Base-by-base conservation (phyloP, 2,888 invertebrate species). In the Netelia melanura region DNA sequence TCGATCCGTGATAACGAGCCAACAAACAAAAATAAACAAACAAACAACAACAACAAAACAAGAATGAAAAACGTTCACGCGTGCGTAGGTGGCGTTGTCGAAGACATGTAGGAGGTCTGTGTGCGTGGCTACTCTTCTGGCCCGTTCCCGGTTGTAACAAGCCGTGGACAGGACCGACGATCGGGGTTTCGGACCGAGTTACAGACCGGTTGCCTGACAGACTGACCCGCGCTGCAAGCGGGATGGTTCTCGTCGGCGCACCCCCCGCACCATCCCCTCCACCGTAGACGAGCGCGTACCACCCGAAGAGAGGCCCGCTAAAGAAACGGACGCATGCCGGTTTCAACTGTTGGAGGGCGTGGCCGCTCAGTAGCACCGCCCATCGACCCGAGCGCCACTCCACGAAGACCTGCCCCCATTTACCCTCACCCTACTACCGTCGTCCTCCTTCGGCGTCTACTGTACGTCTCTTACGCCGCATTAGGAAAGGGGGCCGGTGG, bases 151-250 rank as follows among this genome's bases (percentile, higher is more conserved):
- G 81, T 78, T 81, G 78, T 76, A 83, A 83, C 58, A 85, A 83
- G 72, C 72, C 86, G 87, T 87, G 87, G 87, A 88, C 88, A 90
- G 88, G 94, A 94, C 95, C 94, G 94, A 91, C 88, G 91, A 91
- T 88, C 90, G 90, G 87, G 89, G 87, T 82, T 70, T 86, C 83
- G 86, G 86, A 86, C 88, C 89, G 88, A 88, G 89, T 88, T 89
- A 92, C 91, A 92, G 92, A 93, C 93, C 93, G 92, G 92, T 92
- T 92, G 93, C 91, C 92, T 92, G 93, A 93, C 92, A 92, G 93
- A 93, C 93, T 93, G 93, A 93, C 93, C 92, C 92, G 91, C 91
- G 91, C 91, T 90, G 91, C 85, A 90, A 89, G 90, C 90, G 91
- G 91, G 91, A 92, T 91, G 92, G 90, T 91, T 92, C 90, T 89